Percentiles rank a stretch among this genome's conserved stretches.
Conservation (phyloP, 2,113 vertebrate genomes). For the Gila orcuttii region DNA sequence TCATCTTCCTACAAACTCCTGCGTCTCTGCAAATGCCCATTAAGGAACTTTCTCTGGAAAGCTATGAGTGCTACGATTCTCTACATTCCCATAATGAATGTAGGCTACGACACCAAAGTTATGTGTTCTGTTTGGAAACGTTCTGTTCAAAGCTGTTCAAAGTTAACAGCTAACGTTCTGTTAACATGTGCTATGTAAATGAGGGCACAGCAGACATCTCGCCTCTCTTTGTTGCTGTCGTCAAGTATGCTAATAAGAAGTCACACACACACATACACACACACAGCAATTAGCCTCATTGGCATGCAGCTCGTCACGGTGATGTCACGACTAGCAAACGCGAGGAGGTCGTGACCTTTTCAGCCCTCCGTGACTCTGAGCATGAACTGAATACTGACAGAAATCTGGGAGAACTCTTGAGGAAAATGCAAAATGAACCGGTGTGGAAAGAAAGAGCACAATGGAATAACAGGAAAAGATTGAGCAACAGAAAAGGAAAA, state of each 20-base stretch:
- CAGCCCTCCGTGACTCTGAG: slow-evolving; percentile 46
- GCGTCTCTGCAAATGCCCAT: too few species aligned
- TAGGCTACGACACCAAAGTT: not conserved
- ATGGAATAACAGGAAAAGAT: not conserved
- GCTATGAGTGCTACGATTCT: not conserved
- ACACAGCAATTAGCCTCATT: slow-evolving; percentile 66
- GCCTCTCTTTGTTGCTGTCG: not conserved
- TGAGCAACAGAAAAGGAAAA: not conserved
- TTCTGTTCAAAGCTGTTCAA: not conserved
- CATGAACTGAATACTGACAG: slow-evolving; percentile 63
- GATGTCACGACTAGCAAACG: slow-evolving; percentile 57
- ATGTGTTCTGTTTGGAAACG: not conserved
- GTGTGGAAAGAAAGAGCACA: not conserved
- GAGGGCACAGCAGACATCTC: not conserved
- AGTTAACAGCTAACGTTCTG: not conserved
- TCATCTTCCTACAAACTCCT: too few species aligned
- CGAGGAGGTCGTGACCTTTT: slow-evolving; percentile 71
- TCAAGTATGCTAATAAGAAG: slow-evolving; percentile 61
- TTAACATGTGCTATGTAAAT: slow-evolving; percentile 35
- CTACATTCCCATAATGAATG: not conserved
- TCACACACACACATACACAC: slow-evolving; percentile 38
- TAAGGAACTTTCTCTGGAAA: not conserved
- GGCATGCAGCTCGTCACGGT: slow-evolving; percentile 65
- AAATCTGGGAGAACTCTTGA: not conserved
- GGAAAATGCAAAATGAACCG: not conserved